phyloP scores from a whole-genome alignment of 2,888 invertebrate species.

The Coenonympha arcania region DNA sequence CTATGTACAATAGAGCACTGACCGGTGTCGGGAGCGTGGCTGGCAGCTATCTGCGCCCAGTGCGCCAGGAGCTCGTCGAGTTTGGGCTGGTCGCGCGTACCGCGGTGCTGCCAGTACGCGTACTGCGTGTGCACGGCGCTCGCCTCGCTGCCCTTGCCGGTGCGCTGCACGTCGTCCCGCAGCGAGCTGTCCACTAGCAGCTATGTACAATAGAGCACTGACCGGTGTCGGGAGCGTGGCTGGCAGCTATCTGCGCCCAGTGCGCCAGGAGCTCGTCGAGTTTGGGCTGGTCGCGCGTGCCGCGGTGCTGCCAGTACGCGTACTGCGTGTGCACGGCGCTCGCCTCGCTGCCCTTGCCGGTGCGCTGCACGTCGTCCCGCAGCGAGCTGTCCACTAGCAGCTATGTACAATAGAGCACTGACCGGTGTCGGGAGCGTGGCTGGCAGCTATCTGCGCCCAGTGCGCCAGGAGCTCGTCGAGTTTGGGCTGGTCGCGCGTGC shows the following conservation, averaged over 20 bases:
- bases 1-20: too few species aligned
- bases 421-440: constrained; percentile 48
- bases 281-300: constrained; percentile 77
- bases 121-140: constrained; percentile 71
- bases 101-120: constrained; percentile 76
- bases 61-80: constrained; percentile 74
- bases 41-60: constrained; percentile 77
- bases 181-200: constrained; percentile 75
- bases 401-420: too few species aligned
- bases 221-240: constrained; percentile 48
- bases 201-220: too few species aligned
- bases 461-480: constrained; percentile 74
- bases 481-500: constrained; percentile 77
- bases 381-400: constrained; percentile 75
- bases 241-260: constrained; percentile 77
- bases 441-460: constrained; percentile 77
- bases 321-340: constrained; percentile 71
- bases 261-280: constrained; percentile 74
- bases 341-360: constrained; percentile 32
- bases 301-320: constrained; percentile 76
- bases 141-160: constrained; percentile 32
- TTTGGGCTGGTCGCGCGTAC: constrained; percentile 77
- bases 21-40: constrained; percentile 48
- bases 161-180: constrained; percentile 61
- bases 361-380: constrained; percentile 61